phyloP scores from a whole-genome alignment of 2,797 vertebrate genomes.

The Sebastiscus albofasciatus region DNA sequence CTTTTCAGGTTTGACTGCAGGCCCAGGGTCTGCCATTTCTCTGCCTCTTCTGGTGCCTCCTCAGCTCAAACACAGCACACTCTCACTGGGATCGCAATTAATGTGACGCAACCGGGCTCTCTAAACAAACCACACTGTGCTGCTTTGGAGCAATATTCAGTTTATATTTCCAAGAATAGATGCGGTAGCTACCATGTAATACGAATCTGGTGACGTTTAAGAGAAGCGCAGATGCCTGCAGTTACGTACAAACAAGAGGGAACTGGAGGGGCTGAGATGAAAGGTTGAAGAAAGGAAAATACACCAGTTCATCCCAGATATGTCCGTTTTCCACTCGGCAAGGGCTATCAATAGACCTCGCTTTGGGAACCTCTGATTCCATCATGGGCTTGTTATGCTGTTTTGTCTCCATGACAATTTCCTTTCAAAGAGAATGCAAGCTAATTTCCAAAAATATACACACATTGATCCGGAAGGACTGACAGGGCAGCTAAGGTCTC shows the following conservation, averaged over 20 bases:
- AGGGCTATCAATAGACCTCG: constrained; percentile 64
- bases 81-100: constrained; percentile 22
- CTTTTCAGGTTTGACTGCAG: constrained; percentile 29
- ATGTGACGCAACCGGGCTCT: constrained; percentile 53
- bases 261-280: constrained; percentile 24
- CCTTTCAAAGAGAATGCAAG: constrained; percentile 35
- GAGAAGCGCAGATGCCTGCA: constrained; percentile 25
- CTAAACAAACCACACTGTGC: constrained; percentile 55
- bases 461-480: constrained; percentile 1
- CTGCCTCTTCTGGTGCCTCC: constrained; percentile 24
- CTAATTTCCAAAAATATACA: constrained; percentile 56
- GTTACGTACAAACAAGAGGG: constrained; percentile 34
- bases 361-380: constrained; percentile 67
- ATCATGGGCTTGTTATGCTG: constrained; percentile 48
- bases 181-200: constrained; percentile 21
- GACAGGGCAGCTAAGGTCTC: constrained; percentile 15
- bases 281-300: constrained; percentile 64
- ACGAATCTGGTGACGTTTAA: constrained; percentile 41
- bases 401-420: constrained; percentile 61
- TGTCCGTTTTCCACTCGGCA: constrained; percentile 48
- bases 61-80: constrained; percentile 15
- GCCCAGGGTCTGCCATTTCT: constrained; percentile 22
- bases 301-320: constrained; percentile 60
- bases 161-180: constrained; percentile 71
- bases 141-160: constrained; percentile 43